These are phyloP conservation scores for Heliconius nattereri DNA, from an alignment of 1,140 invertebrate species.

Conservation along the genomic window DNA sequence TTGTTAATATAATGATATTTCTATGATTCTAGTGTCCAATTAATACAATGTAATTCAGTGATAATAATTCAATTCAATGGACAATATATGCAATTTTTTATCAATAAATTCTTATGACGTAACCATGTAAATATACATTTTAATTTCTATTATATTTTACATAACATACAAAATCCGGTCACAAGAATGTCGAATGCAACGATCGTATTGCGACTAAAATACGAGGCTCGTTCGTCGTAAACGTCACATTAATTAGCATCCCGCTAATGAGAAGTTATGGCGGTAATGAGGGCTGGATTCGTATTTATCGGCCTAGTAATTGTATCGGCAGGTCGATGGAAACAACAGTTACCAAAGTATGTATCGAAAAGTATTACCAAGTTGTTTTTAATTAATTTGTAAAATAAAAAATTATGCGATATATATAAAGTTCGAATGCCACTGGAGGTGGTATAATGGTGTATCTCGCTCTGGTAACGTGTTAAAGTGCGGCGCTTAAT, in stretches of 20 bases:
- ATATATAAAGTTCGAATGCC: too few relatives aligned
- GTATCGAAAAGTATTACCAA: not conserved
- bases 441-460: too few relatives aligned
- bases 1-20: too few relatives aligned
- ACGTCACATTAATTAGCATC: conserved; percentile 77
- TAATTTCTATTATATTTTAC: not conserved
- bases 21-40: too few relatives aligned
- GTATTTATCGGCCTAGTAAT: conserved; percentile 63
- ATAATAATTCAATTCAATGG: too few relatives aligned
- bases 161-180: not conserved
- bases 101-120: too few relatives aligned
- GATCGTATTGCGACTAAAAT: conserved; percentile 53
- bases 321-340: not conserved
- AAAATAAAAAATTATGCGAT: too few relatives aligned
- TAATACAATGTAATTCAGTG: too few relatives aligned
- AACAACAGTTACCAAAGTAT: conserved; percentile 2
- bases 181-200: conserved; percentile 1
- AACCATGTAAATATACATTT: not conserved
- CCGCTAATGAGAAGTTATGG: conserved; percentile 80
- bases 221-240: conserved; percentile 66
- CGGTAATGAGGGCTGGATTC: conserved; percentile 71
- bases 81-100: too few relatives aligned
- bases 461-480: too few relatives aligned
- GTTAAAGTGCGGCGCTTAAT: too few relatives aligned
- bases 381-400: not conserved